Percentiles rank a stretch among this genome's conserved stretches.
These are phyloP conservation scores for Lepidotrigona ventralis DNA, from an alignment of 1,140 invertebrate species.

Conservation along the genomic window DNA sequence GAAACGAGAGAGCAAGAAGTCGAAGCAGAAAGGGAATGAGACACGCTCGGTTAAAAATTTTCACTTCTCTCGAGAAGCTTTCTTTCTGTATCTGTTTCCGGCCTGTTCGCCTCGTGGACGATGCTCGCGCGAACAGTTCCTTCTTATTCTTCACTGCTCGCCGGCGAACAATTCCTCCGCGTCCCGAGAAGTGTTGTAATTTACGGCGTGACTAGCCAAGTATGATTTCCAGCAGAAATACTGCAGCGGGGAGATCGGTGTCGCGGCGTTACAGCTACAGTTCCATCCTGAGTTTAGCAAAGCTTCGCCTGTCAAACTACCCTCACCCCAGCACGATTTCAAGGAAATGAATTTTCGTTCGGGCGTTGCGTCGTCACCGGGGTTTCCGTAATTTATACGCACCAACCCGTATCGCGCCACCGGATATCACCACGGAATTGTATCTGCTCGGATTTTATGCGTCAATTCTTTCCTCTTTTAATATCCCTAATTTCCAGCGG, in stretches of 20 bases:
- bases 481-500: background rate
- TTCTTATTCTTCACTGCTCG: conserved; percentile 17
- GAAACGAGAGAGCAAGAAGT: too few relatives aligned
- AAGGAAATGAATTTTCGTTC: conserved; percentile 15
- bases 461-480: background rate
- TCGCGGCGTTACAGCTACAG: conserved; percentile 15
- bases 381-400: background rate
- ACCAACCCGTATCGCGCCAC: background rate
- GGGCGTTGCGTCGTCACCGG: background rate
- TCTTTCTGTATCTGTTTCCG: background rate
- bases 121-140: background rate
- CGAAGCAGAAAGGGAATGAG: background rate
- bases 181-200: conserved; percentile 28
- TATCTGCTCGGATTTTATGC: background rate
- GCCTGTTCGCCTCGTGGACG: background rate
- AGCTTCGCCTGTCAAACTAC: conserved; percentile 32
- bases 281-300: conserved; percentile 31
- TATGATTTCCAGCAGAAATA: conserved; percentile 34
- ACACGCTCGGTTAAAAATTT: conserved; percentile 2
- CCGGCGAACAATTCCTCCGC: conserved; percentile 14
- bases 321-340: background rate
- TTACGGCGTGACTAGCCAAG: conserved; percentile 27
- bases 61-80: background rate
- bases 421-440: background rate
- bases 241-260: conserved; percentile 21